These are phyloP conservation scores for Bactericera cockerelli DNA, from an alignment of 1,140 invertebrate species.

Conservation along the genomic window DNA sequence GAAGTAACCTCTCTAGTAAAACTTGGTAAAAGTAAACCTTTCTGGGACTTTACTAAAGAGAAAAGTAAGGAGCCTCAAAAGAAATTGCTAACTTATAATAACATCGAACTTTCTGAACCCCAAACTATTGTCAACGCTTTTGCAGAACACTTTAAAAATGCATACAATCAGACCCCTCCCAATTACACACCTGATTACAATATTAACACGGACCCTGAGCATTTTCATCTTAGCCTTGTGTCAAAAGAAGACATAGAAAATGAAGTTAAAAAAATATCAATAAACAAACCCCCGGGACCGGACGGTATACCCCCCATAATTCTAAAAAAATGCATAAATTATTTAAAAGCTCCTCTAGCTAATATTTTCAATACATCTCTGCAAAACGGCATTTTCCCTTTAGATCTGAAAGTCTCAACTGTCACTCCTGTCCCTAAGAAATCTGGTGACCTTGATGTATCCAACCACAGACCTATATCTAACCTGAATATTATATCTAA, in stretches of 20 bases:
- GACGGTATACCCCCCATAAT: neutral
- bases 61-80: neutral
- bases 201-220: neutral
- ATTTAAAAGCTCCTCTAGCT: neutral
- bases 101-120: neutral
- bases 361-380: neutral
- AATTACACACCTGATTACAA: neutral
- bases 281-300: neutral
- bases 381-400: neutral
- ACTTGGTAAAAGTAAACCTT: neutral
- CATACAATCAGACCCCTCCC: neutral
- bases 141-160: neutral
- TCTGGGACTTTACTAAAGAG: neutral
- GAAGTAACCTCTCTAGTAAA: neutral
- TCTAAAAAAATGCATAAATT: neutral
- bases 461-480: neutral
- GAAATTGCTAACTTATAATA: neutral
- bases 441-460: neutral
- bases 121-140: neutral
- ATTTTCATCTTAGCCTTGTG: neutral
- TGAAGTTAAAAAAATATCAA: neutral
- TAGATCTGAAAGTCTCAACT: neutral
- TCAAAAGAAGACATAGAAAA: neutral
- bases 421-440: neutral
- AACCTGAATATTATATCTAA: neutral